Conservation (phyloP, 2,797 vertebrate genomes). For the Enteromius anoplus region DNA sequence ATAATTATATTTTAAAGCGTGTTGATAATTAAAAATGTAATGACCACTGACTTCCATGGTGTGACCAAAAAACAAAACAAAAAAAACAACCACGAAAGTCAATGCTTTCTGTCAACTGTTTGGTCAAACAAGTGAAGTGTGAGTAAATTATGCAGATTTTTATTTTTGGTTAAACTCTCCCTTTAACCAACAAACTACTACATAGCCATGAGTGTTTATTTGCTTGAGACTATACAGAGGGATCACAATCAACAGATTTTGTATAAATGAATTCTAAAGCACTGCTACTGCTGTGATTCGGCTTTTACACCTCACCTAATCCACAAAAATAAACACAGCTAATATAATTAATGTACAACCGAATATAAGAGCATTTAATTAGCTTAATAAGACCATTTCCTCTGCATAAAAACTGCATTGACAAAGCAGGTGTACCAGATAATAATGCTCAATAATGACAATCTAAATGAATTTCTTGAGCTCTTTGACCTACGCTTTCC, state of each 20-base stretch:
- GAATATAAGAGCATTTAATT: constrained; percentile 15
- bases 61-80: neutral
- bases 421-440: neutral
- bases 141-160: neutral
- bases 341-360: constrained; percentile 13
- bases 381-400: neutral
- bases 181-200: neutral
- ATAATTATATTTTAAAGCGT: neutral
- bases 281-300: neutral
- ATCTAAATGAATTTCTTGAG: neutral
- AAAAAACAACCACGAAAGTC: neutral
- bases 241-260: neutral
- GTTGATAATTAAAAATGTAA: neutral
- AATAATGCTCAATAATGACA: neutral
- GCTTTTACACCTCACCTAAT: neutral
- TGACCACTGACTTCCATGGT: neutral
- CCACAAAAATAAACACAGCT: constrained; percentile 23
- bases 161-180: neutral
- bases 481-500: neutral
- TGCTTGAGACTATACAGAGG: neutral
- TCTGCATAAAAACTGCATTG: neutral
- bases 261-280: neutral
- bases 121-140: neutral
- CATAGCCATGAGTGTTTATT: neutral
- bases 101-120: neutral